phyloP scores from a whole-genome alignment of 2,797 vertebrate genomes.

The Anguilla marmorata region DNA sequence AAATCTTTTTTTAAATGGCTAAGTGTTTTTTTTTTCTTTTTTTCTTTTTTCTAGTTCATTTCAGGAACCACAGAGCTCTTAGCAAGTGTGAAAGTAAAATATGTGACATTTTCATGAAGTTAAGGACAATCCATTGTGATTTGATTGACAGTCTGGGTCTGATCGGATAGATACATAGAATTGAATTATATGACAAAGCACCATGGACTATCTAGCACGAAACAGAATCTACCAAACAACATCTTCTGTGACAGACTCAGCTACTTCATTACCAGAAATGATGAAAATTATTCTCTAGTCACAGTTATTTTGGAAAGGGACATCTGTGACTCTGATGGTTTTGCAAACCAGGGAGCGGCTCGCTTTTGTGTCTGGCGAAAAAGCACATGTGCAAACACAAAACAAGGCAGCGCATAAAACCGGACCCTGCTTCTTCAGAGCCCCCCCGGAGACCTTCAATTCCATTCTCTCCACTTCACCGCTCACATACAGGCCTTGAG shows the following conservation, averaged over 20 bases:
- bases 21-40: not conserved
- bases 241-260: not conserved
- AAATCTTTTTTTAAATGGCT: not conserved
- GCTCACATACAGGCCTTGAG: not conserved
- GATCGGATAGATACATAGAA: not conserved
- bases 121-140: not conserved
- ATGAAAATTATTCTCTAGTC: slow-evolving; percentile 2
- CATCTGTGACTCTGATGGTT: not conserved
- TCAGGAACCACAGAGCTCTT: not conserved
- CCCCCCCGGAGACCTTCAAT: not conserved
- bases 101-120: not conserved
- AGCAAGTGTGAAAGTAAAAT: not conserved
- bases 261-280: not conserved
- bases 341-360: not conserved
- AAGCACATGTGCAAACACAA: slow-evolving; percentile 53
- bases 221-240: not conserved
- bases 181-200: not conserved
- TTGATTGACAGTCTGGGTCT: not conserved
- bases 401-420: slow-evolving; percentile 51
- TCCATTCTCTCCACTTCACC: not conserved
- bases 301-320: not conserved
- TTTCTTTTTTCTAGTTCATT: not conserved
- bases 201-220: not conserved
- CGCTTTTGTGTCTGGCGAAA: slow-evolving; percentile 46
- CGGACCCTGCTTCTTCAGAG: slow-evolving; percentile 45